Conservation (phyloP, 2,113 vertebrate species). For the Scytalopus superciliaris region DNA sequence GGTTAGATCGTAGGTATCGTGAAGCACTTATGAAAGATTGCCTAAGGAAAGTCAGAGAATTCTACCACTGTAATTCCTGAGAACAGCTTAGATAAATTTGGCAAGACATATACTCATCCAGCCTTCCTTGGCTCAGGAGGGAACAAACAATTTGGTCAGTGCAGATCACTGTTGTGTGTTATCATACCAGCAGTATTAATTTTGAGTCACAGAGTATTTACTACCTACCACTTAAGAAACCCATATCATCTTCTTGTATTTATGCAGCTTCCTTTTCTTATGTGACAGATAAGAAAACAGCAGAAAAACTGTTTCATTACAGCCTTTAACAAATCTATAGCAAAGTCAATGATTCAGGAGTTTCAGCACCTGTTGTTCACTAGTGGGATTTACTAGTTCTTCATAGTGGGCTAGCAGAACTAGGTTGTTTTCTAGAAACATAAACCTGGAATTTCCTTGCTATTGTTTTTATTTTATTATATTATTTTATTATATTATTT, state of each 20-base stretch:
- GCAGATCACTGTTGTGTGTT: not conserved
- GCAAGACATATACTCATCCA: not conserved
- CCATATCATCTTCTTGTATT: not conserved
- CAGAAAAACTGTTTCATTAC: not conserved
- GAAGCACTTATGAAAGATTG: not conserved
- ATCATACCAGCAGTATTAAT: not conserved
- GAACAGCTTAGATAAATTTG: not conserved
- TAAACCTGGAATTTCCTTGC: conserved; percentile 26
- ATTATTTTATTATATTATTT: too few relatives aligned
- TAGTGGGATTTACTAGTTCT: not conserved
- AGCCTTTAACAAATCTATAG: not conserved
- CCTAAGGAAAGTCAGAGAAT: not conserved
- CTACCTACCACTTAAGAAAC: not conserved
- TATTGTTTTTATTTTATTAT: too few relatives aligned
- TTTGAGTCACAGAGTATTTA: not conserved
- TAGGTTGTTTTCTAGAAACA: not conserved
- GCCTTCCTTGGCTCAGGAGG: not conserved
- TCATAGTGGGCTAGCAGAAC: not conserved
- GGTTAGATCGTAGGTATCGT: not conserved
- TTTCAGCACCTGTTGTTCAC: not conserved
- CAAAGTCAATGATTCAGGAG: not conserved
- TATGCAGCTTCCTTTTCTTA: not conserved
- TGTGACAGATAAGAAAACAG: not conserved
- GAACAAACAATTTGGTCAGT: not conserved
- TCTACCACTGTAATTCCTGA: not conserved